Base-by-base conservation (phyloP, 2,888 invertebrate species). In the Caprella mutica region DNA sequence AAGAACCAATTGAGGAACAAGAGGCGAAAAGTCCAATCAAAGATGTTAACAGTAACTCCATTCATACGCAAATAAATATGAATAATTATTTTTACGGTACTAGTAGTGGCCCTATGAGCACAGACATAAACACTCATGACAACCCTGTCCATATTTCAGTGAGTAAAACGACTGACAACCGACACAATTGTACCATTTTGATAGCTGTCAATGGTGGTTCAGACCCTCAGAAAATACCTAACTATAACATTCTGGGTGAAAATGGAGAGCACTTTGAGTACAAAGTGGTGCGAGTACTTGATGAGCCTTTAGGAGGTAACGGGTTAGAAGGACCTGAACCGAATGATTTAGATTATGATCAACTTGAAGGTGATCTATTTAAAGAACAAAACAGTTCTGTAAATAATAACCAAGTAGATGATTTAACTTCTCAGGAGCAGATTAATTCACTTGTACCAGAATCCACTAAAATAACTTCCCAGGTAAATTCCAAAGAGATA, bases 111-210 rank as follows among this genome's bases (percentile, higher is more conserved):
- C 17, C 8, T 8, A 27, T 9, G 17, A 26, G 27, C 19, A 5
- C n/a, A 5, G 21, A 30, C 14, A n/a, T 30, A 26, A 9, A 4
- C 2, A 48, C 6, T 24, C n/a, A 5, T 19, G 5, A 3, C 12
- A n/a, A 27, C n/a, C 9, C 19, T 30, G 26, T 6, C 9, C 29
- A 27, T 21, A 27, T 30, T 1, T 5, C 27, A 12, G 48, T 48
- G 30, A 21, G 30, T 9, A 19, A 30, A n/a, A 24, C 27, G 6
- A 48, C n/a, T 2, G n/a, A 27, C 17, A 27, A 33, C 8, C 53
- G 51, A 38, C 39, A 56, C 30, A 61, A 61, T 24, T 51, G 50
- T 35, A 61, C 61, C 6, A 42, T 61, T 23, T 40, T 61, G 43
- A 55, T 61, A 17, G 61, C 61, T 12, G 43, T 61, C 38, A 56